Conservation (phyloP, 2,888 invertebrate genomes). For the Blastobasis adustella region DNA sequence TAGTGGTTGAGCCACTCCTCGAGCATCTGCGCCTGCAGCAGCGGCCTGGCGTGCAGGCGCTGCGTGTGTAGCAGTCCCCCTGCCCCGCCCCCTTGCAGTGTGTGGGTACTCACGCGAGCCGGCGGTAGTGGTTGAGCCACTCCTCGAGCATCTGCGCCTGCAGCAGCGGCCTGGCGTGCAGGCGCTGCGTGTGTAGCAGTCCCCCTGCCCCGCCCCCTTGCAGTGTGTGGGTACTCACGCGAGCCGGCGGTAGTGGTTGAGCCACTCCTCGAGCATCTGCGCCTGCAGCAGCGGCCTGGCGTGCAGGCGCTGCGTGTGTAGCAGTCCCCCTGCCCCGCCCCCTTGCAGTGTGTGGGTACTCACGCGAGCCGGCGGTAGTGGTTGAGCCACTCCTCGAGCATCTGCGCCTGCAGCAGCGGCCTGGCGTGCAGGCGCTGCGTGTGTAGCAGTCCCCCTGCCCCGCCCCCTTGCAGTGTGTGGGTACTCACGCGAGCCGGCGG, state of each 20-base stretch:
- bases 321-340: too few relatives aligned
- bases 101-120: slow-evolving; percentile 75
- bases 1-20: slow-evolving; percentile 96
- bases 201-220: too few relatives aligned
- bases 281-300: slow-evolving; percentile 81
- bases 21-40: slow-evolving; percentile 86
- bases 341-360: too few relatives aligned
- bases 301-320: not conserved
- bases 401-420: slow-evolving; percentile 81
- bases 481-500: slow-evolving; percentile 80
- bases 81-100: too few relatives aligned
- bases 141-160: slow-evolving; percentile 83
- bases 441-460: too few relatives aligned
- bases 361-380: slow-evolving; percentile 83
- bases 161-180: slow-evolving; percentile 83
- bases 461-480: not conserved
- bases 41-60: slow-evolving; percentile 52
- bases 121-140: slow-evolving; percentile 91
- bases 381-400: slow-evolving; percentile 88
- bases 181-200: too few relatives aligned
- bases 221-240: slow-evolving; percentile 56
- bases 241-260: slow-evolving; percentile 93
- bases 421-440: slow-evolving; percentile 86
- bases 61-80: too few relatives aligned
- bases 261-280: slow-evolving; percentile 92